Conservation (phyloP, 30 jellyfish, hydroid and myxozoan genomes). For the Aurelia sp. region DNA sequence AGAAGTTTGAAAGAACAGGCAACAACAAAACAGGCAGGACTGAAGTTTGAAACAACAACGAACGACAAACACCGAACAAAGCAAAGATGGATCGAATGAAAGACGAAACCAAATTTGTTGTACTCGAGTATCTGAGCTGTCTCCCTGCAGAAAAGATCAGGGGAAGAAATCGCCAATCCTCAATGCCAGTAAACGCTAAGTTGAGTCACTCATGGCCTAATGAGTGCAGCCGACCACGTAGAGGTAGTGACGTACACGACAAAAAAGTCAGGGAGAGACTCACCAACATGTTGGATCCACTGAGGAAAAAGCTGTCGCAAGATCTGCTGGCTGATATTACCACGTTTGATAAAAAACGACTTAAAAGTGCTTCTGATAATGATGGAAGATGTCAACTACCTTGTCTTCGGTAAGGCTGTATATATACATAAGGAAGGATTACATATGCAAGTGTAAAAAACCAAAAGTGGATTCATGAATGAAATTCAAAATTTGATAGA, state of each 20-base stretch:
- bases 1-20: too few species aligned
- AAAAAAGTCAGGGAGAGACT: background rate
- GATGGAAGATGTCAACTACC: too few species aligned
- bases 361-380: background rate
- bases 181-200: background rate
- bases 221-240: background rate
- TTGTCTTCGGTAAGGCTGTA: too few species aligned
- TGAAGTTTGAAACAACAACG: too few species aligned
- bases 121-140: conserved; percentile 65
- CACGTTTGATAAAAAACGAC: background rate
- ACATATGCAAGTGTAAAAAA: too few species aligned
- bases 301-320: background rate
- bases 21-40: too few species aligned
- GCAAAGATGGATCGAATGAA: conserved; percentile 33
- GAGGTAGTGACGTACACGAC: background rate
- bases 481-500: too few species aligned
- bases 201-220: background rate
- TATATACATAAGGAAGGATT: too few species aligned
- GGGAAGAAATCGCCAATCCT: conserved; percentile 34
- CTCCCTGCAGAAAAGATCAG: conserved; percentile 55
- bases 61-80: too few species aligned
- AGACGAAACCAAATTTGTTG: conserved; percentile 70
- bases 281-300: background rate
- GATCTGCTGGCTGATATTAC: conserved; percentile 18
- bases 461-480: too few species aligned